A percentile compares a stretch with the other conserved stretches of the same genome.
Conservation (phyloP, 2,113 vertebrate species). For the Eclectus roratus region DNA sequence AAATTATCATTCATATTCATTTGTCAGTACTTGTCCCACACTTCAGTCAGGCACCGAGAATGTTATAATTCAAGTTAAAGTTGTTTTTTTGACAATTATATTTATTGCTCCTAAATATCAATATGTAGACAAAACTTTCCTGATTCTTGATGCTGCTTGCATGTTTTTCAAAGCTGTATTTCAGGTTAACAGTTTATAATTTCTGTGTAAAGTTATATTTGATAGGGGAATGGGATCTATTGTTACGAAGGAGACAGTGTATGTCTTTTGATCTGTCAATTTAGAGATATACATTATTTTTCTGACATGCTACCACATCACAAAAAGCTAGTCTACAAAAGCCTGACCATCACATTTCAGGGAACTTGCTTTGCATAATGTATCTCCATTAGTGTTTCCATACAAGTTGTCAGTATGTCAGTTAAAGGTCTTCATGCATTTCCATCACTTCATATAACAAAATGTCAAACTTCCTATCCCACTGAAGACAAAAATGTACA, state of each 20-base stretch:
- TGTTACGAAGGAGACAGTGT: not conserved
- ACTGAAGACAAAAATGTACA: not conserved
- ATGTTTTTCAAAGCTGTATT: not conserved
- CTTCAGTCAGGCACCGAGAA: not conserved
- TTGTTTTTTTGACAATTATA: constrained; percentile 4
- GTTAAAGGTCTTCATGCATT: not conserved
- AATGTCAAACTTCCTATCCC: not conserved
- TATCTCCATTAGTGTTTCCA: not conserved
- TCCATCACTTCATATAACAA: not conserved
- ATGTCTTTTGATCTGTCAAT: not conserved
- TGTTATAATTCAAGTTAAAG: constrained; percentile 14
- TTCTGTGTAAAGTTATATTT: not conserved
- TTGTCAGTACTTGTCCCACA: not conserved
- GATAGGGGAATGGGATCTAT: not conserved
- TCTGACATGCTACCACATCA: not conserved
- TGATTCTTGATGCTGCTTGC: not conserved
- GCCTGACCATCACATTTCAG: not conserved
- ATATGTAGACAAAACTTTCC: not conserved
- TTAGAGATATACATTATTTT: not conserved
- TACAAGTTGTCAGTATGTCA: constrained; percentile 1
- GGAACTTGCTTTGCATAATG: not conserved
- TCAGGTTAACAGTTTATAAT: not conserved
- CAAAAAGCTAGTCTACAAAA: not conserved
- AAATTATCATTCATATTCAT: constrained; percentile 17
- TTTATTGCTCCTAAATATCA: constrained; percentile 20